These are phyloP conservation scores for Gymnocephalus cernua DNA, from an alignment of 2,113 vertebrate genomes.

Conservation along the genomic window DNA sequence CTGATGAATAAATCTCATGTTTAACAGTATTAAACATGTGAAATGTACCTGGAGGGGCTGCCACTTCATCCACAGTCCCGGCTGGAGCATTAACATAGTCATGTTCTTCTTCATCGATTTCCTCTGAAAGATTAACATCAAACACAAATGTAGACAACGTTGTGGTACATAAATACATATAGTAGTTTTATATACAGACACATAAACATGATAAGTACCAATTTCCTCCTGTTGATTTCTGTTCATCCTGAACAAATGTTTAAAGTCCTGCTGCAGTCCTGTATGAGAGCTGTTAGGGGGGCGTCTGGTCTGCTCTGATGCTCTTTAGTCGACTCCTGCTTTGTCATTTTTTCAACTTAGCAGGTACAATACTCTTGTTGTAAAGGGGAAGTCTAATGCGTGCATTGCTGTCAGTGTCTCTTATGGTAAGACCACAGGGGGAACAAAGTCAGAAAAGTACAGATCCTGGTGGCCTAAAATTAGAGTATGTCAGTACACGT, in stretches of 20 bases:
- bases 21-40: not conserved
- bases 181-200: not conserved
- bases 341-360: too few species aligned
- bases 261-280: not conserved
- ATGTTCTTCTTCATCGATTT: not conserved
- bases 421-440: too few species aligned
- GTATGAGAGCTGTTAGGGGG: not conserved
- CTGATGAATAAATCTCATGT: not conserved
- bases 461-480: too few species aligned
- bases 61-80: not conserved
- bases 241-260: not conserved
- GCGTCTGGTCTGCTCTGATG: not conserved
- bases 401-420: too few species aligned
- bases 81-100: not conserved
- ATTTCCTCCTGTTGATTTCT: not conserved
- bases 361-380: too few species aligned
- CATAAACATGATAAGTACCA: not conserved
- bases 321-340: not conserved
- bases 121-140: constrained; percentile 15
- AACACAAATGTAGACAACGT: not conserved
- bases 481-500: too few species aligned
- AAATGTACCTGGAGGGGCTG: constrained; percentile 3
- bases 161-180: not conserved
- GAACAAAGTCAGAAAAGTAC: too few species aligned
- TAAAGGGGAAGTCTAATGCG: too few species aligned